Evolutionary conservation across 64 coral and sea anemone species (phyloP).

Genomic region (Pocillopora verrucosa): DNA sequence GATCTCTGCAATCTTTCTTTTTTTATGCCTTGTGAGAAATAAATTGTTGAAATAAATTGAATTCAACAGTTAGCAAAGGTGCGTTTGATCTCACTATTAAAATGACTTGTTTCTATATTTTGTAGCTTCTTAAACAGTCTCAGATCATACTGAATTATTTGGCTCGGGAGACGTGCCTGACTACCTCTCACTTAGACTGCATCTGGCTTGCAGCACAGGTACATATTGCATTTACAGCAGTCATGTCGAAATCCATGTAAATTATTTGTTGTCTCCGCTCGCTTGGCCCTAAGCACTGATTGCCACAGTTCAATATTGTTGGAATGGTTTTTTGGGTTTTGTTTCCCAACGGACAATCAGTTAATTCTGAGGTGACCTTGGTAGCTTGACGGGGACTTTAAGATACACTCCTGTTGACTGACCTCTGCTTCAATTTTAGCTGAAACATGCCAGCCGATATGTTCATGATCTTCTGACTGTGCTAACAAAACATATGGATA

Average conservation of each 20-base stretch:
- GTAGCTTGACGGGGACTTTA: too few relatives aligned
- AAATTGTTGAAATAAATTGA: neutral
- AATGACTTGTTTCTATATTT: neutral
- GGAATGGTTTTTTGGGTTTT: too few relatives aligned
- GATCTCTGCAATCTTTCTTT: too few relatives aligned
- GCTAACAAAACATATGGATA: conserved; percentile 91
- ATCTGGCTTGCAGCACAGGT: conserved; percentile 99
- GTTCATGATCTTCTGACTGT: conserved; percentile 91
- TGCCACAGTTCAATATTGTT: too few relatives aligned
- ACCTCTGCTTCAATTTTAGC: conserved; percentile 36
- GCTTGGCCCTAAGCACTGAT: too few relatives aligned
- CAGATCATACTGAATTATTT: conserved; percentile 97
- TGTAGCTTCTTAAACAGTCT: conserved; percentile 92
- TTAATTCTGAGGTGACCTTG: too few relatives aligned
- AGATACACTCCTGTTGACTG: neutral
- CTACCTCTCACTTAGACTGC: conserved; percentile 87
- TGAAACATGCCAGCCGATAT: conserved; percentile 98
- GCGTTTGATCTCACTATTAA: too few relatives aligned
- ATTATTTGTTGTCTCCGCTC: too few relatives aligned
- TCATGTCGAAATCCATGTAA: too few relatives aligned
- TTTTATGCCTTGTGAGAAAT: neutral
- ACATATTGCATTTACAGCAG: neutral
- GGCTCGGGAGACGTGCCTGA: conserved; percentile 83
- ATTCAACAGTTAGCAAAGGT: neutral
- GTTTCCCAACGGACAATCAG: too few relatives aligned